Evolutionary conservation across 2,888 invertebrate species (phyloP).

Genomic region (Biston stratarius): DNA sequence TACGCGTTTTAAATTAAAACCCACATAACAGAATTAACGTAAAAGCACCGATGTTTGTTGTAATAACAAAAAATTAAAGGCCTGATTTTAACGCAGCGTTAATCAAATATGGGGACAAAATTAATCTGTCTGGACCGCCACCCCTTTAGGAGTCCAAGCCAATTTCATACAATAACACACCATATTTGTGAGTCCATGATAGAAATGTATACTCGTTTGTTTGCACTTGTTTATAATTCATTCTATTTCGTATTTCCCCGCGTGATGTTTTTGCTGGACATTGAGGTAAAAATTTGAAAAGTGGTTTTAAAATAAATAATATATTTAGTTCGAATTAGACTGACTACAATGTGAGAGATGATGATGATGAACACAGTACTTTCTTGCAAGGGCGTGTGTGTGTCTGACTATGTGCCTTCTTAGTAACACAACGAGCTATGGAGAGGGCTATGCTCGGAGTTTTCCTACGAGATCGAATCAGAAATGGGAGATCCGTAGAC

Average conservation of each 20-base stretch:
- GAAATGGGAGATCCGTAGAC: too few relatives aligned
- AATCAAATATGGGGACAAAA: conserved; percentile 64
- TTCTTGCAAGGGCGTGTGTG: too few relatives aligned
- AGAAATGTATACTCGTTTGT: conserved; percentile 66
- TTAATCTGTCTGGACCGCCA: conserved; percentile 64
- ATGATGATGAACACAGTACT: too few relatives aligned
- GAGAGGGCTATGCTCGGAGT: too few relatives aligned
- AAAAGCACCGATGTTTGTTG: conserved; percentile 36
- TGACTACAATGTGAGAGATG: too few relatives aligned
- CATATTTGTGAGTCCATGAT: conserved; percentile 66
- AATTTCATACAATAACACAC: conserved; percentile 79
- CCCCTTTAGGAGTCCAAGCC: conserved; percentile 59
- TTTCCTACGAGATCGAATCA: too few relatives aligned
- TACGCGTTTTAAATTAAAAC: conserved; percentile 27
- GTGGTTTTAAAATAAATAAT: too few relatives aligned
- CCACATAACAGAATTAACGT: conserved; percentile 33
- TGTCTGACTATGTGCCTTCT: too few relatives aligned
- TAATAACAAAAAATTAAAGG: conserved; percentile 44
- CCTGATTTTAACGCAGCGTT: conserved; percentile 44
- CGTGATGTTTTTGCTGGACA: conserved; percentile 4
- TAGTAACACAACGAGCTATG: too few relatives aligned
- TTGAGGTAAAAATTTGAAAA: neutral
- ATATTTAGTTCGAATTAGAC: too few relatives aligned
- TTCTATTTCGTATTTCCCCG: conserved; percentile 52
- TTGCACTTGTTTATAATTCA: conserved; percentile 72